Evolutionary conservation across 2,797 vertebrate genomes (phyloP), one percentile per base, ranked within the genome.

Genomic region (Acrossocheilus fasciatus): DNA sequence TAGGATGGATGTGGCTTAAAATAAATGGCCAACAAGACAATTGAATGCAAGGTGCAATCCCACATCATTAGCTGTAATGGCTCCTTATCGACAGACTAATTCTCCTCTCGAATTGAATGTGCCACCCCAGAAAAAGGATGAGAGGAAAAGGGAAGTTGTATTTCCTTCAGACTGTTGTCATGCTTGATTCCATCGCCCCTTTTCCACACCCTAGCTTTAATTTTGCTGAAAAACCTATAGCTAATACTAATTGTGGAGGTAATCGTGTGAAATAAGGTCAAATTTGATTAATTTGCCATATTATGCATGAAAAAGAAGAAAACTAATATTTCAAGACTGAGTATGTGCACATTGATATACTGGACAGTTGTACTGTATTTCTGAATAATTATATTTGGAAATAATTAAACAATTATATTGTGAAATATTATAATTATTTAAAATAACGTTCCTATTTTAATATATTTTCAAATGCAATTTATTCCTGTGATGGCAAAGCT

Each of bases 51-150:
- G 91, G 92, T 92, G 91, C 92, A 80, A 83, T 93, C 90, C 89
- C 86, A 82, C 73, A 81, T 88, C 70, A 91, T 43, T 5, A 88
- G 69, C 92, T 90, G 74, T 93, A 92, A 94, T 88, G 92, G 87
- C 66, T 89, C 88, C 92, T 93, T 93, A 94, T 95, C 91, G 91
- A 94, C 93, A 90, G 89, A 83, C 87, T 95, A 92, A 94, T 95
- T 95, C 92, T 93, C 93, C 12, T n/a, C 83, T 92, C 91, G 88
- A 92, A 93, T 93, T 81, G 91, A 90, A 94, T 89, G 91, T 92
- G 92, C 91, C 92, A 88, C 84, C 86, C 90, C 88, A 92, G 83
- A 89, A 91, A 91, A 93, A 85, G 89, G 92, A 93, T 92, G 89
- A 90, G 91, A 92, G 90, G 91, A 92, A 92, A 76, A 6, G 11